phyloP scores from a whole-genome alignment of 1,140 invertebrate species.

The Bombus confusus region DNA sequence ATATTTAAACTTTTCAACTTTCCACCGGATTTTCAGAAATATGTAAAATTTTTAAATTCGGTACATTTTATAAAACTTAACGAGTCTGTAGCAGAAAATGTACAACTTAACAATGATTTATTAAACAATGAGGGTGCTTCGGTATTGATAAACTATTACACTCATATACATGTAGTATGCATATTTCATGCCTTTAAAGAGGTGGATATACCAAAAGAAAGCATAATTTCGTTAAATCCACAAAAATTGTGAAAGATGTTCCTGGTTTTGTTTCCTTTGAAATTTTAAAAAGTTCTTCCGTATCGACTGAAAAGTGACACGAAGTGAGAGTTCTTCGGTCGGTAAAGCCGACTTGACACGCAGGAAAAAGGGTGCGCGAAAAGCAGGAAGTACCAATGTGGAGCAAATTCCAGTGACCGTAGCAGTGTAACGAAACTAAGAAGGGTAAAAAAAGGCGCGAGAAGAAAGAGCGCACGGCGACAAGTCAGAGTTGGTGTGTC shows the following conservation, averaged over 20 bases:
- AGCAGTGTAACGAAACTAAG: conserved; percentile 63
- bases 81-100: background rate
- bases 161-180: background rate
- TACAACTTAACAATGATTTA: background rate
- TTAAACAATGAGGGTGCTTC: background rate
- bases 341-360: conserved; percentile 61
- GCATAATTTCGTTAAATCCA: background rate
- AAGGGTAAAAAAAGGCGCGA: conserved; percentile 62
- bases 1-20: background rate
- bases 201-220: background rate
- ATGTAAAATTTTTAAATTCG: background rate
- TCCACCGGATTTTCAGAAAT: too few relatives aligned
- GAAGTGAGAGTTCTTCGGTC: conserved; percentile 48
- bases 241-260: background rate
- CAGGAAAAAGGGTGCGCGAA: conserved; percentile 65
- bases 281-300: conserved; percentile 54
- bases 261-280: background rate
- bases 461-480: conserved; percentile 57
- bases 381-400: conserved; percentile 72
- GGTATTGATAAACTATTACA: background rate
- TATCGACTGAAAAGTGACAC: conserved; percentile 56
- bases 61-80: background rate
- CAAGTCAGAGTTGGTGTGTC: conserved; percentile 61
- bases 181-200: background rate
- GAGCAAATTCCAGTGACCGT: conserved; percentile 70